Conservation (phyloP, 2,888 invertebrate species). For the Neuroscelio doddi region DNA sequence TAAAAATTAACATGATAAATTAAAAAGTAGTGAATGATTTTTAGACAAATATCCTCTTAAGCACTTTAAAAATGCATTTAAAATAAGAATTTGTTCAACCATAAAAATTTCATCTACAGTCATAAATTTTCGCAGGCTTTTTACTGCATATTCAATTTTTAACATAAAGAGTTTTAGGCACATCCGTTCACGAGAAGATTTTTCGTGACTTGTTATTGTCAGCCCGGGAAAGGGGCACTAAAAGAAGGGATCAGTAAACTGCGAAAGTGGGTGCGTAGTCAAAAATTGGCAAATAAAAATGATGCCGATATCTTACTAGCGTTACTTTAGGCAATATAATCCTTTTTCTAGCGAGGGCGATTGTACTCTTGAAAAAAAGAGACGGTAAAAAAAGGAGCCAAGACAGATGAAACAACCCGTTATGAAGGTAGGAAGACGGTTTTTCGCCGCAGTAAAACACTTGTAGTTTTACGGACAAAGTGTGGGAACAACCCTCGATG, state of each 20-base stretch:
- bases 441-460: slow-evolving; percentile 35
- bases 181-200: not conserved
- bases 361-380: slow-evolving; percentile 17
- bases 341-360: slow-evolving; percentile 38
- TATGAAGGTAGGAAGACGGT: slow-evolving; percentile 34
- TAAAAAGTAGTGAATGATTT: too few relatives aligned
- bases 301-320: slow-evolving; percentile 11
- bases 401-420: slow-evolving; percentile 11
- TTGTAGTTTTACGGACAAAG: slow-evolving; percentile 31
- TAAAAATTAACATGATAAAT: too few relatives aligned
- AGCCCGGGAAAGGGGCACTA: not conserved
- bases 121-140: not conserved
- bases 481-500: slow-evolving; percentile 35
- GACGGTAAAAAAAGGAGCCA: slow-evolving; percentile 5
- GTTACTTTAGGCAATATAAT: slow-evolving; percentile 33
- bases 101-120: not conserved
- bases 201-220: not conserved
- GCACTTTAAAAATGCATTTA: too few relatives aligned
- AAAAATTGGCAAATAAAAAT: slow-evolving; percentile 44
- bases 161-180: not conserved
- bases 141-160: not conserved
- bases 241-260: slow-evolving; percentile 12
- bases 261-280: slow-evolving; percentile 31
- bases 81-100: not conserved
- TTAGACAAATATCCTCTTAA: too few relatives aligned